Evolutionary conservation across 2,113 vertebrate species (phyloP).

Genomic region (Numida meleagris): DNA sequence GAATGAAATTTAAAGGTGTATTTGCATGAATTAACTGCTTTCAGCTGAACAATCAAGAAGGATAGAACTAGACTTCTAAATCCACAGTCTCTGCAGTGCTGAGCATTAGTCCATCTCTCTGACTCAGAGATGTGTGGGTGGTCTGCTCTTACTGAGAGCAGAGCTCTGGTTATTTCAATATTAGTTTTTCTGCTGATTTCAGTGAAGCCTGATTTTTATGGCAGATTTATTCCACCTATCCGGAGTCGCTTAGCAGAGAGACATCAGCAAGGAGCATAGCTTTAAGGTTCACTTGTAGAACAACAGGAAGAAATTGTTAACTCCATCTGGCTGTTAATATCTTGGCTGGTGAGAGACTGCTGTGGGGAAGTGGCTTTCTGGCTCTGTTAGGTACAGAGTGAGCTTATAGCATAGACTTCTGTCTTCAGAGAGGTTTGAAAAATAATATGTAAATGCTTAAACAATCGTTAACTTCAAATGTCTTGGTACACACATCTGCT

Average conservation of each 20-base stretch:
- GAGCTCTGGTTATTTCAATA: rapidly evolving
- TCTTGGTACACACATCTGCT: neutral
- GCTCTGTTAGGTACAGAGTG: neutral
- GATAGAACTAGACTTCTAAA: neutral
- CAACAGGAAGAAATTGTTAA: neutral
- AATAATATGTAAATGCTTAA: neutral
- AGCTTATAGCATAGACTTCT: neutral
- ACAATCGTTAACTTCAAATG: neutral
- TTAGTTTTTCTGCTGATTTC: neutral
- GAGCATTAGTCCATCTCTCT: rapidly evolving
- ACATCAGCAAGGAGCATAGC: neutral
- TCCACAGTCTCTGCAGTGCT: neutral
- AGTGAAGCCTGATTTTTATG: neutral
- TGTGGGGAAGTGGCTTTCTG: neutral
- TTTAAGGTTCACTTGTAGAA: neutral
- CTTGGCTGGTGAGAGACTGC: neutral
- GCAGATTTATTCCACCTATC: neutral
- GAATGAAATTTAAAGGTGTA: neutral
- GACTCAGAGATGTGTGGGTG: neutral
- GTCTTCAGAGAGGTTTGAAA: neutral
- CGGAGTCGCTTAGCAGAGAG: neutral
- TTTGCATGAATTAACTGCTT: neutral
- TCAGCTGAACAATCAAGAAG: neutral
- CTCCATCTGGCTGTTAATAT: neutral
- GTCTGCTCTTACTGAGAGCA: neutral